Percentiles rank a stretch among this genome's conserved stretches.
These are phyloP conservation scores for Pyralis farinalis DNA, from an alignment of 2,888 invertebrate genomes.

Conservation along the genomic window DNA sequence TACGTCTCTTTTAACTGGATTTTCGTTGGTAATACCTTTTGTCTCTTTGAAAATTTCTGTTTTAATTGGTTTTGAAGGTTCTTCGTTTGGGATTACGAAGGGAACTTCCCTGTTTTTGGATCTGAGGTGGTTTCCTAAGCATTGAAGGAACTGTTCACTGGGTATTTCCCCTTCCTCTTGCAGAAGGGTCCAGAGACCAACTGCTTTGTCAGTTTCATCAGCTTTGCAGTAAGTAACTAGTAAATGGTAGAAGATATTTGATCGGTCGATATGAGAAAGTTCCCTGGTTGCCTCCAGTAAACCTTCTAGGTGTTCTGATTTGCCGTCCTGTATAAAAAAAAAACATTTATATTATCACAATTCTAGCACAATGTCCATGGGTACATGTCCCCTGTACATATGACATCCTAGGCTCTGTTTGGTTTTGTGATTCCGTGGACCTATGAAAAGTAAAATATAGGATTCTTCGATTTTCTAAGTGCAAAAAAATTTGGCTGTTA, in stretches of 20 bases:
- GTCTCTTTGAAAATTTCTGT: slow-evolving; percentile 17
- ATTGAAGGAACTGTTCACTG: slow-evolving; percentile 83
- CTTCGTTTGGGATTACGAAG: slow-evolving; percentile 82
- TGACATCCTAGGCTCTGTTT: too few relatives aligned
- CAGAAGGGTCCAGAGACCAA: slow-evolving; percentile 90
- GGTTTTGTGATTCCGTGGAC: too few relatives aligned
- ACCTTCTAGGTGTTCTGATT: slow-evolving; percentile 86
- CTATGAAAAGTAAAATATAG: too few relatives aligned
- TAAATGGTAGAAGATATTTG: slow-evolving; percentile 88
- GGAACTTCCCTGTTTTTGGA: slow-evolving; percentile 85
- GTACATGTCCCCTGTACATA: too few relatives aligned
- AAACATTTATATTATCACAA: too few relatives aligned
- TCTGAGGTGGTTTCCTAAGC: slow-evolving; percentile 84
- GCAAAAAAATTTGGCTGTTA: too few relatives aligned
- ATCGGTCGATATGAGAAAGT: slow-evolving; percentile 87
- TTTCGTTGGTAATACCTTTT: slow-evolving; percentile 17
- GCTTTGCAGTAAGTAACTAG: slow-evolving; percentile 87
- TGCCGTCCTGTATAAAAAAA: slow-evolving; percentile 75
- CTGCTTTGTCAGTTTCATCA: slow-evolving; percentile 87
- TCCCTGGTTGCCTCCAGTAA: slow-evolving; percentile 89
- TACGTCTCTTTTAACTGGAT: slow-evolving; percentile 36
- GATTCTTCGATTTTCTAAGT: too few relatives aligned
- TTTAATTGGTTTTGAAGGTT: slow-evolving; percentile 12
- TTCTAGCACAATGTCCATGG: too few relatives aligned
- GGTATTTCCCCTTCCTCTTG: slow-evolving; percentile 91